Evolutionary conservation across 2,797 vertebrate genomes (phyloP), one percentile per base, ranked within the genome.

Genomic region (Semotilus atromaculatus): DNA sequence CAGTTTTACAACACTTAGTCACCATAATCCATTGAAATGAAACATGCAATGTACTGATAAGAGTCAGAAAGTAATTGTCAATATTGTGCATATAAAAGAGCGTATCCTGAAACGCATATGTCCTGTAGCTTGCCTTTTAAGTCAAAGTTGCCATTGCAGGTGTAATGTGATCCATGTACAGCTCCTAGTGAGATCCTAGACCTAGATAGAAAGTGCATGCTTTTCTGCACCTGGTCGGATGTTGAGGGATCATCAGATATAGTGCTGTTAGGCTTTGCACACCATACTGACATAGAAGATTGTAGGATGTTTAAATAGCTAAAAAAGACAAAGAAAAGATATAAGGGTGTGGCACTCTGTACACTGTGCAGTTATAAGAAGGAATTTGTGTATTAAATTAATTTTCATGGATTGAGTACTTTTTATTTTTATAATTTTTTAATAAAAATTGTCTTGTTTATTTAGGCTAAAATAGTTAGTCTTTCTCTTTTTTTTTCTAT

Each of bases 161-260:
- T 83, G 80, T 83, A 88, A 87, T 83, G 19, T 77, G 77, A 83
- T 80, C 58, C 66, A 40, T 64, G 48, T 45, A 21, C 75, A 62
- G 60, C n/a, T 64, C 16, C 13, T 67, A 26, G 29, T 34, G 67
- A 75, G 60, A 38, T 75, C 23, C 16, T 66, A 11, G 40, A 26
- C 23, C 16, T 66, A 11, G 40, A 26, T 26, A 51, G n/a, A 26
- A n/a, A 29, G 45, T 2, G 7, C 34, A 53, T 62, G 13, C 34
- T 85, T 77, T 73, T 9, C 23, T 0, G 60, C 11, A 67, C 58
- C 26, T 19, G 70, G 70, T 53, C 48, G 19, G 75, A 79, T 78
- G 64, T 66, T 34, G n/a, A 72, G 36, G 26, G 71, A 53, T 72
- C 68, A 53, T 72, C 68, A 48, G 60, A 62, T 38, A 48, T 19